Base-by-base conservation (phyloP, 2,113 vertebrate species). In the Thymallus thymallus region DNA sequence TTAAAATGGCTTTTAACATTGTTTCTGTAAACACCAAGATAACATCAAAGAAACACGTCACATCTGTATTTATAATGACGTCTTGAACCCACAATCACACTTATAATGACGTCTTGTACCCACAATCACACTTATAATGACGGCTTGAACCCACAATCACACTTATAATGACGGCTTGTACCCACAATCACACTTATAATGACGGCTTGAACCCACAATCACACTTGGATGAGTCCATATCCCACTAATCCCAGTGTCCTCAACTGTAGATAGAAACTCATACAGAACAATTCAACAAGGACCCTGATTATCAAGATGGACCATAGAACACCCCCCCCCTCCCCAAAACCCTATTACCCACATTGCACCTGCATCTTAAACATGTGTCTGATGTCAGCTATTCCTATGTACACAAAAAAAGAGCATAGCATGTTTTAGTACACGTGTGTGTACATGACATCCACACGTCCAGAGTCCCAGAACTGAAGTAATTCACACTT, bases 401-500 rank as follows among this genome's bases (percentile, higher is more conserved):
- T 79, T 78, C 73, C 71, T 72, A 9, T 32, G 10, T 20, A 73
- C 56, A 60, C 51, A 70, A 70, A 72, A 72, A 45, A 22, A 60
- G 45, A 74, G 78, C 73, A 68, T 85, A 55, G 62, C 24, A 32
- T 35, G 48, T 58, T 14, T 24, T 24, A 62, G 22, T 41, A 9
- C 48, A 13, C 48, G 4, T 18, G 48, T 51, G 48, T 16, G 48
- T 51, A 51, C 12, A 51, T 16, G 48, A 74, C 79, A 66, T 70
- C 35, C 35, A 41, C 75, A 81, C 74, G 76, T 13, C 29, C 26
- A n/a, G 1, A 73, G 67, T 63, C 56, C 68, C 81, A 65, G 62
- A 76, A 78, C 66, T 22, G 41, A 46, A 13, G 66, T 62, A 0
- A 71, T 77, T 69, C 69, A 85, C 81, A 81, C 80, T 76, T 64